Base-by-base conservation (phyloP, 1,140 invertebrate species). In the Leptinotarsa defecta region DNA sequence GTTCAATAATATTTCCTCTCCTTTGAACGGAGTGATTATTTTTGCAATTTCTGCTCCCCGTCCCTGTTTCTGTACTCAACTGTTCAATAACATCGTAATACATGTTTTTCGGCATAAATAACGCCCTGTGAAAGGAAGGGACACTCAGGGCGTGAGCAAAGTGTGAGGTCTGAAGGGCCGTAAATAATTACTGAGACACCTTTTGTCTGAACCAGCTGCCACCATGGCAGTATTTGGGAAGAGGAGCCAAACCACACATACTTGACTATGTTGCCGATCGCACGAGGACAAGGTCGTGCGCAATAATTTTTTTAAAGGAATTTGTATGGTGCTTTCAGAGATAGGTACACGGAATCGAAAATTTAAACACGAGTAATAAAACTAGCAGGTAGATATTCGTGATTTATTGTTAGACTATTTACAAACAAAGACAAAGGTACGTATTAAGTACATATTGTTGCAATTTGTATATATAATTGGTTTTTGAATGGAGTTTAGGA, bases 141-240 rank as follows among this genome's bases (percentile, higher is more conserved):
- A 73, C 64, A 67, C 75, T 61, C 74, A 64, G 76, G 80, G 80
- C 80, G 80, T 79, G 78, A 81, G 74, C 80, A 64, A 79, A 79
- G 78, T 81, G 80, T 81, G 80, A 78, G 80, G 80, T 81, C 80
- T 74, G 71, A 77, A 77, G 79, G 79, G 76, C 77, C 76, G 77
- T 76, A 71, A 77, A 79, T 81, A 81, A 81, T 81, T 81, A 81
- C 77, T 76, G 74, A 79, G 78, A 79, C 80, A 81, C 78, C 80
- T 81, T 78, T 80, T 80, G 76, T 76, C 73, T 76, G 80, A 71
- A 34, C 76, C 80, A 79, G 78, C 80, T 79, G 80, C 78, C 80
- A 81, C 77, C 76, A 78, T 79, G 64, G 76, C 76, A 57, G 80
- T 76, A 13, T 72, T 62, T 68, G 52, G 68, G 68, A 70, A 20